These are phyloP conservation scores for Poecilus cupreus DNA, from an alignment of 2,888 invertebrate genomes.

Conservation along the genomic window DNA sequence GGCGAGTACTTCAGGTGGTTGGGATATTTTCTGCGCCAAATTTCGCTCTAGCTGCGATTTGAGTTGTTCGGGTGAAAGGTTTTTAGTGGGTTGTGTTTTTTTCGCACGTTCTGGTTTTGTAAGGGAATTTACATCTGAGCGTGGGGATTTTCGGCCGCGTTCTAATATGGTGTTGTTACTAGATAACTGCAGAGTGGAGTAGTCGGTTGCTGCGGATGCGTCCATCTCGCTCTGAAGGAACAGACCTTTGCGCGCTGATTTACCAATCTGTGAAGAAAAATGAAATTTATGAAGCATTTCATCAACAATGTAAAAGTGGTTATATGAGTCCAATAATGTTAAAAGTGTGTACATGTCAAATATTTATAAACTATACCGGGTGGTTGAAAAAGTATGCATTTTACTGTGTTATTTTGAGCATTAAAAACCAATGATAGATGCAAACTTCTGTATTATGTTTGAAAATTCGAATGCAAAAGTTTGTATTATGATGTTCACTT, in stretches of 20 bases:
- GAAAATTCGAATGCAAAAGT: too few relatives aligned
- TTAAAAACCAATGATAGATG: too few relatives aligned
- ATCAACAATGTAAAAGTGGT: too few relatives aligned
- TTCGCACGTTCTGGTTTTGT: conserved; percentile 64
- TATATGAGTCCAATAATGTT: too few relatives aligned
- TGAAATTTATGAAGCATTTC: background rate
- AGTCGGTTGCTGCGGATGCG: conserved; percentile 70
- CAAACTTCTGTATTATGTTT: too few relatives aligned
- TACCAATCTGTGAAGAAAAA: conserved; percentile 67
- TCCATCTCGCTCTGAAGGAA: conserved; percentile 72
- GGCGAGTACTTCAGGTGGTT: conserved; percentile 56
- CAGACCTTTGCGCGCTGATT: conserved; percentile 68
- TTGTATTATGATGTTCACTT: too few relatives aligned
- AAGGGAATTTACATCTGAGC: conserved; percentile 61
- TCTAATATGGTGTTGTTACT: conserved; percentile 70
- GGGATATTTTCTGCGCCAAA: conserved; percentile 65
- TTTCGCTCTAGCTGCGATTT: conserved; percentile 69
- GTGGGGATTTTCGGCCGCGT: conserved; percentile 68
- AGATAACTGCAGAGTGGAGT: conserved; percentile 71
- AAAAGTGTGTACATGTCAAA: too few relatives aligned
- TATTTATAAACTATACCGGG: too few relatives aligned
- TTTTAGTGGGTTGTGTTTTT: conserved; percentile 62
- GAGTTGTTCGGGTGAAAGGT: conserved; percentile 66
- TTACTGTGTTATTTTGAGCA: too few relatives aligned
- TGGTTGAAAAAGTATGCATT: too few relatives aligned